These are phyloP conservation scores for Chymomyza procnemis DNA, from an alignment of 2,888 invertebrate genomes.

Conservation along the genomic window DNA sequence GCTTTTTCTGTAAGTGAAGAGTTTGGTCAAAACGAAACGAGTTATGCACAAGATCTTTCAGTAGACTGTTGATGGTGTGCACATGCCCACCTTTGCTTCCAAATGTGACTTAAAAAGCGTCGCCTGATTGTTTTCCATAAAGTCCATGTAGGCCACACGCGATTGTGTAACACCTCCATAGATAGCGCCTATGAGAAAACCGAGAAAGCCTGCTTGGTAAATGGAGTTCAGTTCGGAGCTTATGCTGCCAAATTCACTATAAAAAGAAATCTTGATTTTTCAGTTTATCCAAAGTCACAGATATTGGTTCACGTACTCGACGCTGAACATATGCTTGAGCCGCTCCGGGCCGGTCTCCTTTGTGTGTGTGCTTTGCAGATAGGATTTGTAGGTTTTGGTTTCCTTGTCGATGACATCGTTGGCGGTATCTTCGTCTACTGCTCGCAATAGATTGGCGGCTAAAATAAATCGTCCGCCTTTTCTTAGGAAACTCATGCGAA, in stretches of 20 bases:
- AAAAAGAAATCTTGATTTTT: background rate
- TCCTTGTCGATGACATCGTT: conserved; percentile 65
- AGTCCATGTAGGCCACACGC: conserved; percentile 82
- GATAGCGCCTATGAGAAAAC: conserved; percentile 82
- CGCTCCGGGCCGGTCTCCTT: conserved; percentile 76
- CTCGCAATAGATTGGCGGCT: conserved; percentile 63
- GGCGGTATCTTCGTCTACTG: conserved; percentile 28
- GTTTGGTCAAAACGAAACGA: background rate
- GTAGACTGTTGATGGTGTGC: too few species aligned
- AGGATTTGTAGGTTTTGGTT: conserved; percentile 72
- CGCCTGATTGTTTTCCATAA: conserved; percentile 87
- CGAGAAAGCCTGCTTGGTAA: conserved; percentile 81
- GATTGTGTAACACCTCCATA: conserved; percentile 84
- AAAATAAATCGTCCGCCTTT: conserved; percentile 57
- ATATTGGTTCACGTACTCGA: conserved; percentile 68
- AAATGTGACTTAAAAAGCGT: conserved; percentile 83
- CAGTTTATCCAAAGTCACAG: background rate
- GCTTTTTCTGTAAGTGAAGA: conserved; percentile 81
- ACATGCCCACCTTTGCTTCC: conserved; percentile 88
- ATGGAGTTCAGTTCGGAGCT: conserved; percentile 83
- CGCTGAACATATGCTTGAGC: conserved; percentile 72
- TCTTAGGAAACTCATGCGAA: conserved; percentile 57
- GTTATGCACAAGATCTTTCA: too few species aligned
- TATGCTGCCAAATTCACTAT: conserved; percentile 83
- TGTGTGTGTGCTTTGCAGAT: conserved; percentile 46